Conservation (phyloP, 35 echinoderm and acorn worm species). For the Amphiura filiformis region DNA sequence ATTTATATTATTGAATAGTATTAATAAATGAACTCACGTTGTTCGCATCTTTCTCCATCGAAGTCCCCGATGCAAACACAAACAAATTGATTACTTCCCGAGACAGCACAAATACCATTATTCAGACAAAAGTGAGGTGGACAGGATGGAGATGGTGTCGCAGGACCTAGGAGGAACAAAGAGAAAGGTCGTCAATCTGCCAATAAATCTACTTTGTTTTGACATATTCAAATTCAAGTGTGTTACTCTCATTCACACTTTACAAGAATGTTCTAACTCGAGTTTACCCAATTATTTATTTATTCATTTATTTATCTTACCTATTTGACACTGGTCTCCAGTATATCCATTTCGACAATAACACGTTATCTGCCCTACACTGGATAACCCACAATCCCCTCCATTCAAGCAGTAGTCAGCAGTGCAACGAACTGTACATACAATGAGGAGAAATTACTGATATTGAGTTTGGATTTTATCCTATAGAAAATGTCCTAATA, state of each 20-base stretch:
- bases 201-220: too few relatives aligned
- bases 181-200: too few relatives aligned
- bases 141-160: background rate
- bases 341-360: background rate
- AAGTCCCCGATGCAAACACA: background rate
- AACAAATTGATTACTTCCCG: background rate
- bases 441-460: too few relatives aligned
- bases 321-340: background rate
- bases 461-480: too few relatives aligned
- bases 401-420: background rate
- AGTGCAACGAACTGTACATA: background rate
- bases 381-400: background rate
- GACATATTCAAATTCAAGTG: too few relatives aligned
- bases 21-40: background rate
- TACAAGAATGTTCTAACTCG: too few relatives aligned
- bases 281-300: too few relatives aligned
- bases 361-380: background rate
- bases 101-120: background rate
- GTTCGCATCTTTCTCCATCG: background rate
- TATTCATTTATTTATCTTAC: background rate
- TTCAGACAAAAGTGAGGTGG: background rate
- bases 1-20: too few relatives aligned
- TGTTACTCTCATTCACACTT: too few relatives aligned
- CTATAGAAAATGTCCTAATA: too few relatives aligned
- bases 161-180: too few relatives aligned